Percentiles rank a stretch among this genome's conserved stretches.
Evolutionary conservation across 2,113 vertebrate genomes (phyloP).

Genomic region (Podilymbus podiceps): DNA sequence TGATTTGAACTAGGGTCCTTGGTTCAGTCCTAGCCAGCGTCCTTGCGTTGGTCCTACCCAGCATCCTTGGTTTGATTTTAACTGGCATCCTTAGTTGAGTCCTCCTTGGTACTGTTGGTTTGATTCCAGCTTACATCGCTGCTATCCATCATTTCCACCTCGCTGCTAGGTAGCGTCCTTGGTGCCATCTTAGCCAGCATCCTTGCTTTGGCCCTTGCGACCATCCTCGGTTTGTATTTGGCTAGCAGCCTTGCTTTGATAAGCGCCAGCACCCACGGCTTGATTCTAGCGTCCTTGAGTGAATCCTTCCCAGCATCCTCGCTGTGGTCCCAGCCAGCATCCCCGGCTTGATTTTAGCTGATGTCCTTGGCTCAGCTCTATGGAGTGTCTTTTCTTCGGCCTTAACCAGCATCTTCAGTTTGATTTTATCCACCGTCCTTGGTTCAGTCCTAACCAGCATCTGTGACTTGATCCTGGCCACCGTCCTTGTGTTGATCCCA

Average conservation of each 20-base stretch:
- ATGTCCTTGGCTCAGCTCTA: background rate
- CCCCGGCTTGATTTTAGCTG: background rate
- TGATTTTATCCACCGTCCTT: background rate
- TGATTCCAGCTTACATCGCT: background rate
- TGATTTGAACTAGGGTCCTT: background rate
- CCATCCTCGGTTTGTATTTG: background rate
- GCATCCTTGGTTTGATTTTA: background rate
- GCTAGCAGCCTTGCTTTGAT: background rate
- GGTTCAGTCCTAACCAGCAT: fast-evolving
- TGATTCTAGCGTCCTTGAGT: background rate
- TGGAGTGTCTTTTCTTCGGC: background rate
- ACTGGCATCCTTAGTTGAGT: too few relatives aligned
- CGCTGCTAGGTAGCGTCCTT: background rate
- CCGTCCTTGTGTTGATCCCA: background rate
- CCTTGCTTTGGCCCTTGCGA: background rate
- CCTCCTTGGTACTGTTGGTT: too few relatives aligned
- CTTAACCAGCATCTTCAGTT: too few relatives aligned
- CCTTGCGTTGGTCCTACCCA: background rate
- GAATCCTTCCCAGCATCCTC: background rate
- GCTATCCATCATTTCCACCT: too few relatives aligned
- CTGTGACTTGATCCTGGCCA: background rate
- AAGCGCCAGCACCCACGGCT: too few relatives aligned
- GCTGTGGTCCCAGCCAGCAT: too few relatives aligned
- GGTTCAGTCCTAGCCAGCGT: too few relatives aligned
- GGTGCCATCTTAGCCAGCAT: background rate